Base-by-base conservation (phyloP, 2,113 vertebrate species). In the Galbula dea region DNA sequence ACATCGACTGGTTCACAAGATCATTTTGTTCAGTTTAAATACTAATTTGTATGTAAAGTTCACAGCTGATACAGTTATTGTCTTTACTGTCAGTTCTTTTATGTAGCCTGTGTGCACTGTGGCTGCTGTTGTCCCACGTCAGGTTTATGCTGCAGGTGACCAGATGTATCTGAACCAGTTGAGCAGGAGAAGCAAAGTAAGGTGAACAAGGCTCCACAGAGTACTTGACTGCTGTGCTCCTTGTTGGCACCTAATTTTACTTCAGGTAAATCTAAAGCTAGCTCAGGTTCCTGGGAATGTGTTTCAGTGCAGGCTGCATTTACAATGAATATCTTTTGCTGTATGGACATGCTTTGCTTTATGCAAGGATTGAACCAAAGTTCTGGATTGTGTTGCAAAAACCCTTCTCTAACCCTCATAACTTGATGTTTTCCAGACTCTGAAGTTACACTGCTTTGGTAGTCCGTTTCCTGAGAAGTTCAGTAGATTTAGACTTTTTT, bases 41-140 rank as follows among this genome's bases (percentile, higher is more conserved):
- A 92, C 15, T 76, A 76, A 66, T 71, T 69, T 84, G 46, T 14
- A 17, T 88, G 27, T 88, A 86, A 83, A 75, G 89, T 75, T 92
- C 54, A 68, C 36, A 83, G 34, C 67, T 75, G 82, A 83, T 80
- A 37, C 26, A 76, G 66, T 90, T 88, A 73, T 46, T 93, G 61
- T 82, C 59, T 78, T 45, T 80, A 34, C 15, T 73, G 52, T 75
- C 51, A 67, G n/a, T 80, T 78, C 49, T 75, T 90, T 75, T 85
- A 13, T 79, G 58, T 83, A 83, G 77, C 27, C 46, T 51, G 71
- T 15, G 17, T 51, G 52, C 19, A 20, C 21, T 90, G n/a, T 7
- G 26, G 79, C 83, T 92, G 85, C 71, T 20, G 6, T 87, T 3
- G 5, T 72, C 67, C 75, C 59, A 67, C 48, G 29, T 74, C 55